A percentile compares a stretch with the other conserved stretches of the same genome.
Conservation (phyloP, 2,797 vertebrate genomes). For the Crenuchus spilurus region DNA sequence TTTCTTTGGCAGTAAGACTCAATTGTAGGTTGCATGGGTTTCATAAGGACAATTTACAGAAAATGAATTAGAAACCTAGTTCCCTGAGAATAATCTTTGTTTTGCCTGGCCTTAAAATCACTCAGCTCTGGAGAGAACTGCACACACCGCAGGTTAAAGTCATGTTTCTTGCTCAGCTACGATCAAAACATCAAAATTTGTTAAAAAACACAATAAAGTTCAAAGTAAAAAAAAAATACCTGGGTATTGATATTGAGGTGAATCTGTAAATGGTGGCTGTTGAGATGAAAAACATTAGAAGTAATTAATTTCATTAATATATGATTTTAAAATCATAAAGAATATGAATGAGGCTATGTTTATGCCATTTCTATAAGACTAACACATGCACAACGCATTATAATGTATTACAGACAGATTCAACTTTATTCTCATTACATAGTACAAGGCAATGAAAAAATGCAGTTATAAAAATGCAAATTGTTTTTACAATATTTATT, state of each 20-base stretch:
- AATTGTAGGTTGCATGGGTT: conserved; percentile 40
- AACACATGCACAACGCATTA: too few species aligned
- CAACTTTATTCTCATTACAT: too few species aligned
- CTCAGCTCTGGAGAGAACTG: conserved; percentile 1
- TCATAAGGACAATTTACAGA: conserved; percentile 59
- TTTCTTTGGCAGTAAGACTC: conserved; percentile 63
- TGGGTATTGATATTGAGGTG: conserved; percentile 68
- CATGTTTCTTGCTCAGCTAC: conserved; percentile 19
- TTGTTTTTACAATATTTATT: too few species aligned
- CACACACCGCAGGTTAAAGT: conserved; percentile 9
- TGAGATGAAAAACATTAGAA: conserved; percentile 55
- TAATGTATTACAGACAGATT: too few species aligned
- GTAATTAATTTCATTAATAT: not conserved
- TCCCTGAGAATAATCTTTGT: conserved; percentile 48
- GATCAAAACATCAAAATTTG: conserved; percentile 21
- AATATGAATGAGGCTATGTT: too few species aligned
- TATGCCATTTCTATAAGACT: too few species aligned
- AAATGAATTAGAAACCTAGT: conserved; percentile 44
- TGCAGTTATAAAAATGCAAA: too few species aligned
- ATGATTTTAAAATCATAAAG: not conserved
- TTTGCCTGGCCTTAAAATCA: conserved; percentile 40
- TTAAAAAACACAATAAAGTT: conserved; percentile 27
- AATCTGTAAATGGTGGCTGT: conserved; percentile 72
- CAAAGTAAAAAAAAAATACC: conserved; percentile 65
- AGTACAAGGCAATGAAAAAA: too few species aligned